Conservation (phyloP, 1,140 invertebrate species). For the Brachionus koreanus region DNA sequence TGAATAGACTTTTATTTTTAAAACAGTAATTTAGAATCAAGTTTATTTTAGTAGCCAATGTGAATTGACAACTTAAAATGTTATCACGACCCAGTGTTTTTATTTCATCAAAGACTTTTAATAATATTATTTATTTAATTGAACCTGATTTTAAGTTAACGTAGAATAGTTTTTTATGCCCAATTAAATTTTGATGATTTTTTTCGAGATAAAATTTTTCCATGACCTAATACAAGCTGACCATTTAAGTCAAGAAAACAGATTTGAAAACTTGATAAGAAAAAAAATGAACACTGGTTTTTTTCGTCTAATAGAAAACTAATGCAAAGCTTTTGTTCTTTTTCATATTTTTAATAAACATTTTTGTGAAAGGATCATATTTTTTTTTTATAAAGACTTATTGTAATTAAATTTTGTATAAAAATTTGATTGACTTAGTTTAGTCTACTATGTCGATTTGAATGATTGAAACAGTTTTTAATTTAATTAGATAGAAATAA, state of each 20-base stretch:
- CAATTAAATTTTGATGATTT: no score
- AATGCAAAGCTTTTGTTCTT: not conserved
- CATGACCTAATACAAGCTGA: not conserved
- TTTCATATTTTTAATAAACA: not conserved
- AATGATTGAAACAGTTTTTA: not conserved
- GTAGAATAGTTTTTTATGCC: no score
- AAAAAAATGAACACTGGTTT: not conserved
- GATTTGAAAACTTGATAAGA: not conserved
- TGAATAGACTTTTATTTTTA: no score
- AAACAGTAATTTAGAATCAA: no score
- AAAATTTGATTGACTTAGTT: not conserved
- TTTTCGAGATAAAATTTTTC: not conserved
- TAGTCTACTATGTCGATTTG: not conserved
- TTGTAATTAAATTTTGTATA: not conserved
- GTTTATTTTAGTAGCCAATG: no score
- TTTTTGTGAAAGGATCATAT: not conserved
- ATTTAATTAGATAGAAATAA: not conserved
- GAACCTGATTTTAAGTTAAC: no score
- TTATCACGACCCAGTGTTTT: no score
- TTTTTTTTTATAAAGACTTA: not conserved
- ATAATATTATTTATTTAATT: no score
- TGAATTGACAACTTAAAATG: no score
- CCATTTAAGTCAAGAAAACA: not conserved
- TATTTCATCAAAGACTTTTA: no score
- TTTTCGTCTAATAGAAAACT: not conserved